Evolutionary conservation across 2,888 invertebrate genomes (phyloP).

Genomic region (Tenthredo notha): DNA sequence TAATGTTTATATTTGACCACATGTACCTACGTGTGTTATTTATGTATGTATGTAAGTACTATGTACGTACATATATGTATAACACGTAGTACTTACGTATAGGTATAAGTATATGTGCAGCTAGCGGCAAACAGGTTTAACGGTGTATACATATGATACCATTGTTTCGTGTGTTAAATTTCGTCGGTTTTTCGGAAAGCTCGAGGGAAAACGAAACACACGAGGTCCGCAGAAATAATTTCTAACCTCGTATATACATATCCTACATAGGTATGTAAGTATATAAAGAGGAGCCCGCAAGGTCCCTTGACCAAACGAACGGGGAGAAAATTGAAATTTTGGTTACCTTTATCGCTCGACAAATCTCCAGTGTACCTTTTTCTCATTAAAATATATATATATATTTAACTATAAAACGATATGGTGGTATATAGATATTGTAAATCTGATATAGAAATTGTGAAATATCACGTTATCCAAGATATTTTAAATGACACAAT

Average conservation of each 20-base stretch:
- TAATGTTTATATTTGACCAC: neutral
- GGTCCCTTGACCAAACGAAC: slow-evolving; percentile 6
- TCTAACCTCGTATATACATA: neutral
- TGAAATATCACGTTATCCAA: neutral
- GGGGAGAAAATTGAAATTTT: slow-evolving; percentile 45
- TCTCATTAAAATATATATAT: neutral
- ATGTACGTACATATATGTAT: no score
- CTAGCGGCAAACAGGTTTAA: neutral
- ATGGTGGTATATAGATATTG: neutral
- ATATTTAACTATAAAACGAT: neutral
- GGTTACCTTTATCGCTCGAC: neutral
- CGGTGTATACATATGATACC: neutral
- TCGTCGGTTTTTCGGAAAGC: neutral
- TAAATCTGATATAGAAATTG: no score
- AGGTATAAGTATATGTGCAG: neutral
- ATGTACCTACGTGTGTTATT: neutral
- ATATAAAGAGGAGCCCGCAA: neutral
- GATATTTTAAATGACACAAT: slow-evolving; percentile 8
- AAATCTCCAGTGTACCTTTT: neutral
- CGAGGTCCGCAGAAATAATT: neutral
- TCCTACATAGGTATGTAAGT: neutral
- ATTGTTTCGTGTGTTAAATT: slow-evolving; percentile 28
- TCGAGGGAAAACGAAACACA: neutral
- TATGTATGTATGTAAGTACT: no score
- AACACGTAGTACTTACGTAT: neutral